A percentile compares a stretch with the other conserved stretches of the same genome.
Evolutionary conservation across 2,113 vertebrate genomes (phyloP).

Genomic region (Cottus gobio): DNA sequence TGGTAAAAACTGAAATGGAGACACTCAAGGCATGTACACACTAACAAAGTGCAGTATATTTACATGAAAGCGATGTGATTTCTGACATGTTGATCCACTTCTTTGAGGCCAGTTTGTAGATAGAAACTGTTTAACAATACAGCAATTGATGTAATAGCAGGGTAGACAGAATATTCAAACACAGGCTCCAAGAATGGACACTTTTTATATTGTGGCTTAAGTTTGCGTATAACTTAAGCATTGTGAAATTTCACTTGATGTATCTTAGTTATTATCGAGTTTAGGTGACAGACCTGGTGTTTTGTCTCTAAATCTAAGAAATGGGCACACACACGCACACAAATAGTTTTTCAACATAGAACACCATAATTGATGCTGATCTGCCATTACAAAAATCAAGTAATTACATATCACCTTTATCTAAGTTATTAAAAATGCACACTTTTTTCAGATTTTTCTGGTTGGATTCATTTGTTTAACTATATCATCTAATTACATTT

Average conservation of each 20-base stretch:
- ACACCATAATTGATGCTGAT: too few species aligned
- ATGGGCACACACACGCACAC: too few species aligned
- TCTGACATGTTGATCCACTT: conserved; percentile 17
- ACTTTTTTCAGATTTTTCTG: too few species aligned
- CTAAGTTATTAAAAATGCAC: too few species aligned
- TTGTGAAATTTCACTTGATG: background rate
- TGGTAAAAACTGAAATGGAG: conserved; percentile 35
- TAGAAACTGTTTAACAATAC: conserved; percentile 17
- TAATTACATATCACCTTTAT: too few species aligned
- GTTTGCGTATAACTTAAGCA: background rate
- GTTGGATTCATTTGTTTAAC: too few species aligned
- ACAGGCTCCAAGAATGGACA: background rate
- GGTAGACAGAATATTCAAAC: conserved; percentile 1
- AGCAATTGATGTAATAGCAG: background rate
- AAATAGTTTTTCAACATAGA: too few species aligned
- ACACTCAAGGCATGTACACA: conserved; percentile 6
- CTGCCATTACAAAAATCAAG: too few species aligned
- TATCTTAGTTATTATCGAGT: too few species aligned
- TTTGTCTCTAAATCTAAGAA: too few species aligned
- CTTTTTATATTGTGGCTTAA: background rate
- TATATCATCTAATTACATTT: background rate
- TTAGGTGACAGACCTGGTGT: too few species aligned
- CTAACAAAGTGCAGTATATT: conserved; percentile 15
- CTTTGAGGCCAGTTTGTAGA: conserved; percentile 4
- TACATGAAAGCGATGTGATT: conserved; percentile 37